Percentiles rank a stretch among this genome's conserved stretches.
These are phyloP conservation scores for Coleophora flavipennella DNA, from an alignment of 2,888 invertebrate species.

Conservation along the genomic window DNA sequence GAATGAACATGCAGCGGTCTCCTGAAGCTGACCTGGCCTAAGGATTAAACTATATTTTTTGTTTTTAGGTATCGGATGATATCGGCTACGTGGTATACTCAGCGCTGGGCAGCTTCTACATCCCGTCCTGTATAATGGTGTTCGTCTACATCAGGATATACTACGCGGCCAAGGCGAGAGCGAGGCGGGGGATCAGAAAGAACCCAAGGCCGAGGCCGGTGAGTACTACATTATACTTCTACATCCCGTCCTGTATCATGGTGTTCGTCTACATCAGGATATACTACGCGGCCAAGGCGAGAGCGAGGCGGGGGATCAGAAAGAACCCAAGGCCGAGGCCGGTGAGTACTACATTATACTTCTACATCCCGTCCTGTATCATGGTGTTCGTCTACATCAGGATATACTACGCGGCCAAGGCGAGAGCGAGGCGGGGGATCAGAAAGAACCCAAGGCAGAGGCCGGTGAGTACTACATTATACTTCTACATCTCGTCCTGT, in stretches of 20 bases:
- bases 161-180: conserved; percentile 94
- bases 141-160: conserved; percentile 99
- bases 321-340: conserved; percentile 80
- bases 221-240: too few relatives aligned
- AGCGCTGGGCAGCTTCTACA: conserved; percentile 98
- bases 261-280: conserved; percentile 99
- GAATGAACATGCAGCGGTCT: too few relatives aligned
- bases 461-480: too few relatives aligned
- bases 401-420: conserved; percentile 97
- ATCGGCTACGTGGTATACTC: conserved; percentile 98
- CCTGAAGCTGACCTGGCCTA: too few relatives aligned
- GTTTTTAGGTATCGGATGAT: conserved; percentile 89
- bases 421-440: conserved; percentile 89
- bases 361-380: conserved; percentile 99
- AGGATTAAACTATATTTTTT: conserved; percentile 11
- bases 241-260: conserved; percentile 99
- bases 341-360: too few relatives aligned
- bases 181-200: conserved; percentile 89
- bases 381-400: conserved; percentile 99
- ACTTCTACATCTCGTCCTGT: conserved; percentile 98
- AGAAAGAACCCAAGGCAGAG: conserved; percentile 82
- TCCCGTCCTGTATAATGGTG: conserved; percentile 99
- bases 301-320: conserved; percentile 90
- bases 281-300: conserved; percentile 94
- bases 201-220: conserved; percentile 77